Evolutionary conservation across 2,888 invertebrate species (phyloP).

Genomic region (Aphodius granarius): DNA sequence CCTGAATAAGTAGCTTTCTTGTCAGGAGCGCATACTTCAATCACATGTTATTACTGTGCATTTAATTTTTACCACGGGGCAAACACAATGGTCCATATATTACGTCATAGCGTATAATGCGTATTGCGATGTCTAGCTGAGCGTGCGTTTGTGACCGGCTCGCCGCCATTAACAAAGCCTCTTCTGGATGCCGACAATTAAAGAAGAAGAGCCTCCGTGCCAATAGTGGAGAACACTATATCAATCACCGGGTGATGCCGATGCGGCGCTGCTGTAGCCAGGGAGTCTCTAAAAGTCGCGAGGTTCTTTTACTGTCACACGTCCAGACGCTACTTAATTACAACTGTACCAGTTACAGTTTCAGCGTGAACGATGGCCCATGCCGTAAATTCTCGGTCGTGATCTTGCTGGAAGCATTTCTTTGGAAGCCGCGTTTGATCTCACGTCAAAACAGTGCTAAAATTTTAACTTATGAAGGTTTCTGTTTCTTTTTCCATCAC

Average conservation of each 20-base stretch:
- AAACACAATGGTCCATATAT: constrained; percentile 53
- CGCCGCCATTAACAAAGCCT: constrained; percentile 11
- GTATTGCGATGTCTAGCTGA: constrained; percentile 25
- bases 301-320: constrained; percentile 3
- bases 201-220: constrained; percentile 39
- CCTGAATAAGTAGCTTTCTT: constrained; percentile 49
- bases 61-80: constrained; percentile 45
- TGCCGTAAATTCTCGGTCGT: background rate
- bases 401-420: background rate
- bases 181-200: constrained; percentile 45
- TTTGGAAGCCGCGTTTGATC: background rate
- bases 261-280: background rate
- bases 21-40: constrained; percentile 47
- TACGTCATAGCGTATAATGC: constrained; percentile 43
- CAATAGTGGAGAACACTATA: constrained; percentile 30
- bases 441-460: background rate
- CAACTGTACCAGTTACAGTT: constrained; percentile 12
- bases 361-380: background rate
- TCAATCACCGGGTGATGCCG: constrained; percentile 24
- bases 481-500: no score
- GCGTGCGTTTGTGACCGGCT: constrained; percentile 28
- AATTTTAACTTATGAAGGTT: background rate
- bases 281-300: constrained; percentile 10
- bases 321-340: constrained; percentile 27
- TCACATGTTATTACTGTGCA: constrained; percentile 50